Conservation (phyloP, 2,888 invertebrate genomes). For the Aricia artaxerxes region DNA sequence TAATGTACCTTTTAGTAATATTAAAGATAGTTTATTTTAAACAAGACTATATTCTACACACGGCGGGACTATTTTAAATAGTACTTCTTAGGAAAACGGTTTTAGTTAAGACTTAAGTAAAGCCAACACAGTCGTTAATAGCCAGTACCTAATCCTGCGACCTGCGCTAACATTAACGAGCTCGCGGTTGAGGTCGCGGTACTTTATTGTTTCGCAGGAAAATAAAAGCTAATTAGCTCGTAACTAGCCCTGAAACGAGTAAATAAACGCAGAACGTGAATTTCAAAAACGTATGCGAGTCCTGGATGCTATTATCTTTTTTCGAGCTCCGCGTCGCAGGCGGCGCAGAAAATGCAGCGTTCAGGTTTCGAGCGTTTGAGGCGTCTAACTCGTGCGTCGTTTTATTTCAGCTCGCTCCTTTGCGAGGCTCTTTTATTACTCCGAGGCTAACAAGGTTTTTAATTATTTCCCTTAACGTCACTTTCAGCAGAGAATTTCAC, state of each 20-base stretch:
- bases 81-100: neutral
- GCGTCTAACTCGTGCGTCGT: conserved; percentile 50
- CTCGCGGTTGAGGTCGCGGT: neutral
- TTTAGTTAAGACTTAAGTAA: neutral
- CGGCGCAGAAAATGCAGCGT: conserved; percentile 74
- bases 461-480: conserved; percentile 78
- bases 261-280: conserved; percentile 1
- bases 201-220: neutral
- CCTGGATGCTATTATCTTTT: conserved; percentile 56
- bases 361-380: conserved; percentile 57
- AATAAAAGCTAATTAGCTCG: conserved; percentile 16
- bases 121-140: neutral
- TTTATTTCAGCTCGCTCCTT: conserved; percentile 72
- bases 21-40: no score
- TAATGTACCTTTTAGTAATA: neutral
- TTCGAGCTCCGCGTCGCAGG: conserved; percentile 74
- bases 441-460: conserved; percentile 76
- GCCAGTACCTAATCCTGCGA: neutral
- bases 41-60: no score
- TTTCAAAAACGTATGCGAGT: conserved; percentile 9
- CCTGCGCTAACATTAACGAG: neutral
- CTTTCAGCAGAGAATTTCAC: conserved; percentile 53
- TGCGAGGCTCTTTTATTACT: conserved; percentile 69
- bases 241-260: conserved; percentile 2
- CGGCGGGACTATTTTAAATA: neutral